Base-by-base conservation (phyloP, 1,140 invertebrate genomes). In the Parasteatoda tepidariorum region DNA sequence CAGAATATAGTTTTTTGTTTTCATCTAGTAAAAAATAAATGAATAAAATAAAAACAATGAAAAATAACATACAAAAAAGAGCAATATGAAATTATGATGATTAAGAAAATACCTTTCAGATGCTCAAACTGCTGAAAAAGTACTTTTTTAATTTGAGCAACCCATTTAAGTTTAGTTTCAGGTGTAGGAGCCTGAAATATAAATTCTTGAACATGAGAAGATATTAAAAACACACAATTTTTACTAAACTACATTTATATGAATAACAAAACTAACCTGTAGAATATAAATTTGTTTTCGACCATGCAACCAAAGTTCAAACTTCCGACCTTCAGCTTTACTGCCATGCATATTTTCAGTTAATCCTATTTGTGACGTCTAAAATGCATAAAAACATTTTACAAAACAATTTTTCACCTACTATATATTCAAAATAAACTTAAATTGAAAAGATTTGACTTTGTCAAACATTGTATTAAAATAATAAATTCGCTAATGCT, bases 281-380 rank as follows among this genome's bases (percentile, higher is more conserved):
- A 98, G 93, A 3, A 95, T 96, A 89, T 97, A 95, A 13, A 98
- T 96, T 90, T 98, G 96, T 62, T 94, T 92, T 28, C 96, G 91
- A 2, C 95, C 96, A 88, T 97, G 94, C 9, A 97, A 90, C 96
- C 97, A 98, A 82, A 98, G 92, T 91, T 98, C 96, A 90, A 98
- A 98, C 87, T 96, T 96, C 85, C 93, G 93, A 22, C 92, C 91
- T 87, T 98, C 96, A 59, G 89, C 90, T 86, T 90, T 86, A 18
- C 87, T 87, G 13, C 89, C 89, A 87, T 95, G 95, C 0, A 98
- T 94, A 2, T 94, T 96, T 89, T 98, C 96, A 5, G 96, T 98
- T 67, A 98, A 89, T 9, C 96, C 97, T 85, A 98, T 94, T 90
- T 97, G 94, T 26, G 95, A 96, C 93, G 97, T 96, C 94, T 96